These are phyloP conservation scores for Psilopsiagon aurifrons DNA, from an alignment of 2,113 vertebrate species.

Conservation along the genomic window DNA sequence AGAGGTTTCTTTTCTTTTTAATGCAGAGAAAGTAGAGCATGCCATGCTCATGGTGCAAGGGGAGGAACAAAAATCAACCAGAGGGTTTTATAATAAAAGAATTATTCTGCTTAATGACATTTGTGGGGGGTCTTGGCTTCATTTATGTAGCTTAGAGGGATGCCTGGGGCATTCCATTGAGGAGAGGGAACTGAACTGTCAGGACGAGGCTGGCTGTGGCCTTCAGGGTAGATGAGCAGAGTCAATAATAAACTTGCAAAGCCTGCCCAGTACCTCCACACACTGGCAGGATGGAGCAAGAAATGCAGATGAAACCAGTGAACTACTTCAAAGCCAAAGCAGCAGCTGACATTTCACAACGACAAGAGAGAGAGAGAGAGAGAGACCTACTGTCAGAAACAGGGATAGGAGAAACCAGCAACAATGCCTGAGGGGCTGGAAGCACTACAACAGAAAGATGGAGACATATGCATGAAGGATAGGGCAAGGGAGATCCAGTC, in stretches of 20 bases:
- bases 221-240: not conserved
- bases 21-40: not conserved
- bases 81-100: not conserved
- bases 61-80: not conserved
- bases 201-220: not conserved
- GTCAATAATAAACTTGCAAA: not conserved
- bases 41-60: not conserved
- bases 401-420: not conserved
- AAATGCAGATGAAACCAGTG: not conserved
- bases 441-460: not conserved
- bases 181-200: not conserved
- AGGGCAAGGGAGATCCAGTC: not conserved
- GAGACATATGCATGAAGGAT: fast-evolving
- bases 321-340: not conserved
- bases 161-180: not conserved
- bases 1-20: not conserved
- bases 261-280: not conserved
- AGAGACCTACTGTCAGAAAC: not conserved
- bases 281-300: not conserved
- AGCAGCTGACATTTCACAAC: not conserved
- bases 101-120: not conserved
- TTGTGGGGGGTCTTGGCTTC: not conserved
- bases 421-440: not conserved
- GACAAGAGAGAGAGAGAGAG: not conserved
- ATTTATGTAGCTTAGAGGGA: not conserved